Conservation (phyloP, 2,113 vertebrate species). For the Poicephalus meyeri region DNA sequence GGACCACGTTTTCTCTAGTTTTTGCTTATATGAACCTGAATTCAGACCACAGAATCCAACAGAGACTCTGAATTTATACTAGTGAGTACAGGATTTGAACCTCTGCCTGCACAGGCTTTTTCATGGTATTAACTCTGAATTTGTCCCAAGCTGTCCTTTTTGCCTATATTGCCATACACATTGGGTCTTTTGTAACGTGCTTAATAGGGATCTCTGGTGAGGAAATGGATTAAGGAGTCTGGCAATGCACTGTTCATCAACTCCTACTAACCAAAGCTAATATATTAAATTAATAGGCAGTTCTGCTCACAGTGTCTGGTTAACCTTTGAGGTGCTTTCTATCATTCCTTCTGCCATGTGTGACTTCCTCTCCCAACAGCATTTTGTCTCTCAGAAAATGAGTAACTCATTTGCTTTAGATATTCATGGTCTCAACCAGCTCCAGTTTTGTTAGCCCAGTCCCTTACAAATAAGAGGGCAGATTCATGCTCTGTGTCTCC, state of each 20-base stretch:
- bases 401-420: background rate
- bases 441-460: background rate
- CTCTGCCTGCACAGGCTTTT: background rate
- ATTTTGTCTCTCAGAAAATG: background rate
- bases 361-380: background rate
- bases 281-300: background rate
- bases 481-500: background rate
- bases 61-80: background rate
- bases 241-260: background rate
- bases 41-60: background rate
- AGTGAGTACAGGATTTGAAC: background rate
- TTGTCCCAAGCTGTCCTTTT: background rate
- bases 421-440: background rate
- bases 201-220: background rate
- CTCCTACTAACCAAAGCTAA: background rate
- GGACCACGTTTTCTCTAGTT: background rate
- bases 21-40: background rate
- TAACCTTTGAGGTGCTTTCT: background rate
- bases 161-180: background rate
- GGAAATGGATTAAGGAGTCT: background rate
- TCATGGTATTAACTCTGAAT: background rate
- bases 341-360: rapidly evolving
- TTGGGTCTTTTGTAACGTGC: rapidly evolving
- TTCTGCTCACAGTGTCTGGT: background rate
- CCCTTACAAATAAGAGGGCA: background rate